These are phyloP conservation scores for Thera obeliscata DNA, from an alignment of 2,888 invertebrate genomes.

Conservation along the genomic window DNA sequence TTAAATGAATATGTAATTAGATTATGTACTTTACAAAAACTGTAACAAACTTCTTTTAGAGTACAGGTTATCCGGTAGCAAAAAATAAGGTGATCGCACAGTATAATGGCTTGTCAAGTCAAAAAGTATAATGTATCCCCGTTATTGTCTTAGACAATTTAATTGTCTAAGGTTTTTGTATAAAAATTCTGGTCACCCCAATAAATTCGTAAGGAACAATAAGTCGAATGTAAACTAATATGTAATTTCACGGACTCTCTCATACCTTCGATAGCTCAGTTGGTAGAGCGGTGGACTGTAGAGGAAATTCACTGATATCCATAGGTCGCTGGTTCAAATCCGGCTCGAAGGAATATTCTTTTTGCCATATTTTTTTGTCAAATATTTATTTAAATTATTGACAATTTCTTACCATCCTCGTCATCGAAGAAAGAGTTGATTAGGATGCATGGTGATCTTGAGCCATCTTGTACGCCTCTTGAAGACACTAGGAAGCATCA, in stretches of 20 bases:
- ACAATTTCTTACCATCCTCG: constrained; percentile 65
- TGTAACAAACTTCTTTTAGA: no score
- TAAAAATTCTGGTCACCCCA: constrained; percentile 50
- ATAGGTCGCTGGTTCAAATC: constrained; percentile 87
- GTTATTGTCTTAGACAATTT: no score
- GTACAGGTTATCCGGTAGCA: no score
- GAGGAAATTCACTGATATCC: constrained; percentile 68
- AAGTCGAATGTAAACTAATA: not conserved
- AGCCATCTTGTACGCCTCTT: constrained; percentile 76
- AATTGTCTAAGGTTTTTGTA: no score
- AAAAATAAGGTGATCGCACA: no score
- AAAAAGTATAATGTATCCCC: no score
- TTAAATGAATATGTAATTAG: no score
- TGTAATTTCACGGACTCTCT: constrained; percentile 38
- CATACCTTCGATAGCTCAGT: constrained; percentile 84
- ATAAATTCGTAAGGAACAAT: constrained; percentile 3
- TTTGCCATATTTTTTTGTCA: constrained; percentile 41
- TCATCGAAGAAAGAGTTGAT: constrained; percentile 80
- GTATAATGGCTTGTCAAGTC: no score
- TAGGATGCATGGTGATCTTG: constrained; percentile 71
- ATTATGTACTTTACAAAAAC: no score
- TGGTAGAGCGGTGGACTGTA: constrained; percentile 86
- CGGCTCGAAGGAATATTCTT: constrained; percentile 81
- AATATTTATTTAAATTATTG: constrained; percentile 14
- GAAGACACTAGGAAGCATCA: constrained; percentile 64